Base-by-base conservation (phyloP, 2,797 vertebrate genomes). In the Octomys mimax region DNA sequence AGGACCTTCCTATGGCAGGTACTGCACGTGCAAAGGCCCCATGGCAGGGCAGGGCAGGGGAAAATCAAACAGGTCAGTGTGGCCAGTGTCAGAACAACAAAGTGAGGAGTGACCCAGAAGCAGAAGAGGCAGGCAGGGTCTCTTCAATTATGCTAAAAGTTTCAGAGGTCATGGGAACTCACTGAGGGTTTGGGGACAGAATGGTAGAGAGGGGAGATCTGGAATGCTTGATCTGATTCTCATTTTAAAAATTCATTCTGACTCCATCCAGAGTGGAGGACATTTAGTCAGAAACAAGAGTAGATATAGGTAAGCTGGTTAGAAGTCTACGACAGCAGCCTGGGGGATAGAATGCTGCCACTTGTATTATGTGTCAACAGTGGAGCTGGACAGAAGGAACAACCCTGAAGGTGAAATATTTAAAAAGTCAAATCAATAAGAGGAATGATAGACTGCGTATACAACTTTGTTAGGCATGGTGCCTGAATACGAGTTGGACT, bases 391-490 rank as follows among this genome's bases (percentile, higher is more conserved):
- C 3, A 86, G 33, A 93, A 64, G 36, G 61, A 73, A 39, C 14
- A 80, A 62, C 16, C 46, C 33, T 54, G 28, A 28, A 81, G 91
- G 71, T n/a, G 9, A 81, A 33, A 6, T 61, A 80, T 59, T 92
- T 82, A 64, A 83, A 52, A 94, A 77, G 64, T 59, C 26, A 94
- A 77, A 71, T n/a, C 78, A n/a, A 75, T 49, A 79, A 52, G n/a
- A 80, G 22, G 66, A 46, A 84, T n/a, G 46, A 94, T 4, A 78
- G 39, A 26, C 10, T 75, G 62, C 62, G 5, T 22, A 39, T 22
- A 88, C 1, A 39, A 68, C 87, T 61, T 64, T 86, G 33, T 90
- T 59, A 73, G 24, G 12, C 9, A 52, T 86, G 73, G 64, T 28
- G 61, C 85, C 31, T 79, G 90, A 70, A 79, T 62, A n/a, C 14